These are phyloP conservation scores for Virgularia gustaviana DNA, from an alignment of 92 coral and sea anemone genomes.

Conservation along the genomic window DNA sequence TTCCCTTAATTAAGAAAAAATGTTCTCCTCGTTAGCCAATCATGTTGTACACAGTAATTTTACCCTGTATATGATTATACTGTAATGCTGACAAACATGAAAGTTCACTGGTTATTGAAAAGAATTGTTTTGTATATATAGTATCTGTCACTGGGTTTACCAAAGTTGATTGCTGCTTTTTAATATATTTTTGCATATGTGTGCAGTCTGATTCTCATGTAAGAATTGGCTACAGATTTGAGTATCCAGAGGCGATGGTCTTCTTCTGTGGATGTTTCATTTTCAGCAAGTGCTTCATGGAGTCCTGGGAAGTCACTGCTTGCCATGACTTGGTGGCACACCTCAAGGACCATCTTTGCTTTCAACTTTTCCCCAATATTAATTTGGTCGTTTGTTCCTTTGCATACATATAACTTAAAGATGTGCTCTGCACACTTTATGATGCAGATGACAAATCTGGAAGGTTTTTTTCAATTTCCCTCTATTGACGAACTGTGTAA, in stretches of 20 bases:
- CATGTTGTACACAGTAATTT: no score
- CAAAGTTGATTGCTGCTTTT: neutral
- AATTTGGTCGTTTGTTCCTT: slow-evolving; percentile 19
- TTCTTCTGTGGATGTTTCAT: slow-evolving; percentile 11
- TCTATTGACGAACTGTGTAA: slow-evolving; percentile 17
- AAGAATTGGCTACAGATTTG: slow-evolving; percentile 15
- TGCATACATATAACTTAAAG: slow-evolving; percentile 13
- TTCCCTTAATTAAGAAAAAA: no score
- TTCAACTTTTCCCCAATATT: neutral
- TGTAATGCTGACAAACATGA: no score
- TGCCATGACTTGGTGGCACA: neutral
- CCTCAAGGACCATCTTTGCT: slow-evolving; percentile 5
- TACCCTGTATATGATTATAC: no score
- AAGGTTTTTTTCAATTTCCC: slow-evolving; percentile 9
- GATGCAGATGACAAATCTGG: slow-evolving; percentile 9
- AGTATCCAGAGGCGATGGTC: slow-evolving; percentile 23
- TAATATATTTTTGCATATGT: slow-evolving; percentile 18
- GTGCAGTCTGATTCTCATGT: neutral
- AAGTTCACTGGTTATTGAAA: slow-evolving; percentile 1
- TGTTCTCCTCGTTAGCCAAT: no score
- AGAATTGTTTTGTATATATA: slow-evolving; percentile 19
- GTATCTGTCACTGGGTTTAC: slow-evolving; percentile 18
- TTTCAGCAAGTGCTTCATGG: neutral
- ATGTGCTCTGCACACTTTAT: neutral
- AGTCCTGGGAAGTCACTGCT: neutral